These are phyloP conservation scores for Phthorimaea operculella DNA, from an alignment of 1,140 invertebrate genomes.

Conservation along the genomic window DNA sequence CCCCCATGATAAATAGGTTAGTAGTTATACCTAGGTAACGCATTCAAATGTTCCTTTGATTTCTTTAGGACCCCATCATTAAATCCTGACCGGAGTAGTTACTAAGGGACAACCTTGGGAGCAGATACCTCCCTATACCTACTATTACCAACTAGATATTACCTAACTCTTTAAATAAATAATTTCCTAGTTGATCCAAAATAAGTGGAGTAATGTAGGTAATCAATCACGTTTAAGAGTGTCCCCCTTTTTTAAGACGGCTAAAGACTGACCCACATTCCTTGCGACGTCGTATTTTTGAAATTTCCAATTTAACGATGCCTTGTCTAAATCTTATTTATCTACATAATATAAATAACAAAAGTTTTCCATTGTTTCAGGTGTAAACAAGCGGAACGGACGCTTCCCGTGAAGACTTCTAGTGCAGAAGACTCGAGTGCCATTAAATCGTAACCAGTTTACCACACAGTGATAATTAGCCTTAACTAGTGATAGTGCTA, in stretches of 20 bases:
- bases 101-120: too few species aligned
- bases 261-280: not conserved
- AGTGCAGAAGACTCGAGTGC: constrained; percentile 53
- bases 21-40: too few species aligned
- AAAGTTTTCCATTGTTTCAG: constrained; percentile 42
- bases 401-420: constrained; percentile 60
- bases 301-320: not conserved
- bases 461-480: constrained; percentile 66
- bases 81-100: too few species aligned
- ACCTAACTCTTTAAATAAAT: too few species aligned
- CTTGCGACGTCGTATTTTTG: not conserved
- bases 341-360: not conserved
- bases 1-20: too few species aligned
- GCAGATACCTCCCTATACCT: too few species aligned
- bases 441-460: constrained; percentile 62
- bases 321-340: not conserved
- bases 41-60: too few species aligned
- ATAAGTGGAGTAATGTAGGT: too few species aligned
- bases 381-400: constrained; percentile 30
- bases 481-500: constrained; percentile 53
- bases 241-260: not conserved
- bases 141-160: too few species aligned
- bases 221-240: too few species aligned
- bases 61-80: too few species aligned
- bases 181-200: too few species aligned